Evolutionary conservation across 1,140 invertebrate species (phyloP), one percentile per base, ranked within the genome.

Genomic region (Euura lappo): DNA sequence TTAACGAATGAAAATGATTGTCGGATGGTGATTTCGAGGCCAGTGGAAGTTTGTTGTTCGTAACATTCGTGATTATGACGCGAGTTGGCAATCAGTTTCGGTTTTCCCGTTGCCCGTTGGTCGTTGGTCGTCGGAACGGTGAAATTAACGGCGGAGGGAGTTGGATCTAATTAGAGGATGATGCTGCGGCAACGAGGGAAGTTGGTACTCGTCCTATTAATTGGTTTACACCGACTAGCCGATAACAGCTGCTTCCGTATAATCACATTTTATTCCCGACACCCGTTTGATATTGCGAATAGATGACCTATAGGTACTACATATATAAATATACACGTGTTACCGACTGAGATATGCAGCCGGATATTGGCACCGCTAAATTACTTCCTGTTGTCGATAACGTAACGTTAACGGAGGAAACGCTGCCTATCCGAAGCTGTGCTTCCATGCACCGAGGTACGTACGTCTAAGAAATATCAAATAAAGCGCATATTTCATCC

Each of bases 161-260:
- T 60, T 60, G 51, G 51, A 60, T 60, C 10, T 60, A 60, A 60
- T 60, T 60, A 60, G 51, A 60, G 13, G 3, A 60, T n/a, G 8
- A 8, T 60, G 51, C 51, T 60, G 6, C 51, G 51, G 51, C 51
- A 8, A n/a, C 51, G 51, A 4, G 51, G 6, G 8, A 60, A 60
- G 8, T 60, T 60, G 51, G 51, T 60, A 60, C 13, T 60, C 3
- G 51, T 60, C 51, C 51, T 60, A 60, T 60, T 60, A 60, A 60
- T 60, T 60, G 51, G 8, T 60, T 60, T 60, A 60, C 13, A n/a
- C 51, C 51, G 51, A 60, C 51, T 60, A 60, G 51, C 5, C 51
- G 51, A 60, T 60, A 60, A 60, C 51, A 60, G 51, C 51, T 60
- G 51, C 51, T 60, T 60, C 51, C 51, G 51, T 60, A 11, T 60